Evolutionary conservation across 2,113 vertebrate species (phyloP).

Genomic region (Ochotona curzoniae): DNA sequence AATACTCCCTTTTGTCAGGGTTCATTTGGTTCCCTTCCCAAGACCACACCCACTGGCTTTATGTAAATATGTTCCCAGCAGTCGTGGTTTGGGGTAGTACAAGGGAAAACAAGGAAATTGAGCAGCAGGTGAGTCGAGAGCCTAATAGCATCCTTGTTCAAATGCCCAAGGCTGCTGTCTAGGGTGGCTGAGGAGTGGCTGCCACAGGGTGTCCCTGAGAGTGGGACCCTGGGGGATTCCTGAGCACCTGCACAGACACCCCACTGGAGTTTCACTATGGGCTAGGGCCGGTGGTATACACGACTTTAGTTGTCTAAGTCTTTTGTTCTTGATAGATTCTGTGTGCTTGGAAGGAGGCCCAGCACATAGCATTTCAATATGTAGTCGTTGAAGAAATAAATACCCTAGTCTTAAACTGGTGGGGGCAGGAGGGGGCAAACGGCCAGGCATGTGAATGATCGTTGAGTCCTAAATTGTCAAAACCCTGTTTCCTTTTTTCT

Average conservation of each 20-base stretch:
- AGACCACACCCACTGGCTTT: constrained; percentile 14
- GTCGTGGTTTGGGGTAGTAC: neutral
- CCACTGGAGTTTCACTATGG: constrained; percentile 22
- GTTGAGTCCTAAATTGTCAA: neutral
- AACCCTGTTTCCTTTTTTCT: neutral
- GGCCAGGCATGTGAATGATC: neutral
- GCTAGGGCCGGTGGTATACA: neutral
- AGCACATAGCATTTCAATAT: neutral
- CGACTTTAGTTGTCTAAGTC: neutral
- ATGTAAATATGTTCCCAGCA: neutral
- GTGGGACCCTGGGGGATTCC: neutral
- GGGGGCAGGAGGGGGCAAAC: neutral
- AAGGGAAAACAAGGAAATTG: constrained; percentile 53
- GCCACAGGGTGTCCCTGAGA: neutral
- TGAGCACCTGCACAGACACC: neutral
- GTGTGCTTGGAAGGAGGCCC: neutral
- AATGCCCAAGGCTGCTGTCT: neutral
- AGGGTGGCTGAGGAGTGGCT: neutral
- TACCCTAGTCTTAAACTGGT: neutral
- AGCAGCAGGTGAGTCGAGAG: neutral
- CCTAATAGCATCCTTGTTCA: neutral
- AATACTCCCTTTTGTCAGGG: constrained; percentile 40
- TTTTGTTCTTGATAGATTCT: neutral
- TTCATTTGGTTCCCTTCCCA: constrained; percentile 55
- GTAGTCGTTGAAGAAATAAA: neutral